Percentiles rank a stretch among this genome's conserved stretches.
Conservation (phyloP, 1,140 invertebrate species). For the Stratiolaelaps scimitus region DNA sequence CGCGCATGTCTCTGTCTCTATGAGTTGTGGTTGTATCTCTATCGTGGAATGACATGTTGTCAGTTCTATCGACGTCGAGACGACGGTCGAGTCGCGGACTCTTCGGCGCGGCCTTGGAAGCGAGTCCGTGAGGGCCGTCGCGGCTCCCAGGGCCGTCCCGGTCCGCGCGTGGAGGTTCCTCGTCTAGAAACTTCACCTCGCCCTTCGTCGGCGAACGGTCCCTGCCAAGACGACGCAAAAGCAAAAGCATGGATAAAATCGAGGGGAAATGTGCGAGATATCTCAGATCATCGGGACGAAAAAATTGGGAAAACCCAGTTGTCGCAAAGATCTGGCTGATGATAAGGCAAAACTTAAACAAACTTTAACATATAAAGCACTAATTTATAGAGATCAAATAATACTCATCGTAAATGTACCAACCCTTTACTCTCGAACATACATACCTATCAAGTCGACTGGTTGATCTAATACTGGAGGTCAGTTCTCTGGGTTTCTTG, state of each 20-base stretch:
- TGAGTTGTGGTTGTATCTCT: too few species aligned
- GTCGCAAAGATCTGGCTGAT: too few species aligned
- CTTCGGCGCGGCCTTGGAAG: constrained; percentile 14
- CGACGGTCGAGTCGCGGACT: constrained; percentile 22
- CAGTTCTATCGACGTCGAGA: constrained; percentile 9
- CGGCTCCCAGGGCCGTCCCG: not conserved
- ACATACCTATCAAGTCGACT: constrained; percentile 17
- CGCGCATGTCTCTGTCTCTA: too few species aligned
- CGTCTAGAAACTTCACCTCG: constrained; percentile 24
- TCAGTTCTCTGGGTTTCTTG: constrained; percentile 20
- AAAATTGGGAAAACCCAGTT: too few species aligned
- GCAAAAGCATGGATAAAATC: not conserved
- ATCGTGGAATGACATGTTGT: too few species aligned
- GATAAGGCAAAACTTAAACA: too few species aligned
- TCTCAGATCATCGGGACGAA: too few species aligned
- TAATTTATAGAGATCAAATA: too few species aligned
- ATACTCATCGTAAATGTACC: too few species aligned
- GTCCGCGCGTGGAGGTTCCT: constrained; percentile 11
- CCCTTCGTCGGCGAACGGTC: constrained; percentile 26
- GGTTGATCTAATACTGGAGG: constrained; percentile 19
- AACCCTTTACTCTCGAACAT: too few species aligned
- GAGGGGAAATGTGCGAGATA: not conserved
- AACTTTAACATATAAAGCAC: too few species aligned
- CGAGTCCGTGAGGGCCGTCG: not conserved
- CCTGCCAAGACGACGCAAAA: not conserved